Evolutionary conservation across 2,797 vertebrate genomes (phyloP).

Genomic region (Liparis tanakae): DNA sequence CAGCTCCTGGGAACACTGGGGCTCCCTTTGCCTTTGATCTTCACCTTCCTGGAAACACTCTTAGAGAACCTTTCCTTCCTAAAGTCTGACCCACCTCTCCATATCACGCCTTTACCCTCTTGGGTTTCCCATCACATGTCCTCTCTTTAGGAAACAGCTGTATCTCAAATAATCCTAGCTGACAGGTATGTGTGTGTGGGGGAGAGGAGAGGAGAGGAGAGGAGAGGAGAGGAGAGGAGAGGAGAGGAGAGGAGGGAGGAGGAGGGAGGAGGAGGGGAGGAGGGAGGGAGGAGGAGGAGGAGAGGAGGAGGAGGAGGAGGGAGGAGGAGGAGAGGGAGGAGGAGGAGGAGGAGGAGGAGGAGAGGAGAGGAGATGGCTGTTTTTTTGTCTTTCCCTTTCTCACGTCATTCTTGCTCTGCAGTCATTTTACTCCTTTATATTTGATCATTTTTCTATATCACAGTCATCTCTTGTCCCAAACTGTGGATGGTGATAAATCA

Average conservation of each 20-base stretch:
- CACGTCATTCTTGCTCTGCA: constrained; percentile 9
- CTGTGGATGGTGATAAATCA: constrained; percentile 73
- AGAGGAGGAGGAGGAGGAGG: too few species aligned
- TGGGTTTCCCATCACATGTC: constrained; percentile 22
- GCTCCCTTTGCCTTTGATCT: constrained; percentile 12
- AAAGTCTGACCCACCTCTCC: constrained; percentile 13
- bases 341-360: too few species aligned
- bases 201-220: too few species aligned
- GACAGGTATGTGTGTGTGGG: too few species aligned
- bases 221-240: too few species aligned
- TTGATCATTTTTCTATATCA: constrained; percentile 35
- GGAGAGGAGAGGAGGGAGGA: too few species aligned
- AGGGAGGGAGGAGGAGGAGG: too few species aligned
- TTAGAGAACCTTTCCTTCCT: constrained; percentile 27
- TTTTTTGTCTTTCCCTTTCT: background rate
- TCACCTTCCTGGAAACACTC: constrained; percentile 7
- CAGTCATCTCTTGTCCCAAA: constrained; percentile 33
- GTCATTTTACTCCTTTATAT: constrained; percentile 5
- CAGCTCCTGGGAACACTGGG: constrained; percentile 21
- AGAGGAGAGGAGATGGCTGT: too few species aligned
- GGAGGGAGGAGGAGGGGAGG: too few species aligned
- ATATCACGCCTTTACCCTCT: constrained; percentile 14
- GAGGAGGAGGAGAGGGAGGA: too few species aligned
- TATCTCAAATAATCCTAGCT: constrained; percentile 54
- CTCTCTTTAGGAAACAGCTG: constrained; percentile 49